Evolutionary conservation across 1,140 invertebrate species (phyloP).

Genomic region (Panagrolaimus sp.): DNA sequence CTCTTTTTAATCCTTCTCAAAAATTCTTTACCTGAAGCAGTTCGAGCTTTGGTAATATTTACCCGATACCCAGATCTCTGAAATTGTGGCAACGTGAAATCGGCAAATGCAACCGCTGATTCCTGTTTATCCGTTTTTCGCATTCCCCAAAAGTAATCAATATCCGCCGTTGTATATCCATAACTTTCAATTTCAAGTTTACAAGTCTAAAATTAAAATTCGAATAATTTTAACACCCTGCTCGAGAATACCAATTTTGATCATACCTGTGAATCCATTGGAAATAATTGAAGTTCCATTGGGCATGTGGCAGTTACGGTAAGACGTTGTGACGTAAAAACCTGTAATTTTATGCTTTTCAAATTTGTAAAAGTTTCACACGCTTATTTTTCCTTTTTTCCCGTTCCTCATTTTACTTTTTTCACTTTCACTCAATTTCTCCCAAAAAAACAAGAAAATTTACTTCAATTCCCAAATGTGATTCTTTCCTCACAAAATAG

Average conservation of each 20-base stretch:
- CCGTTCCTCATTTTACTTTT: not conserved
- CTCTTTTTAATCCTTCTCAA: not conserved
- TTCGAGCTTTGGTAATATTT: constrained; percentile 50
- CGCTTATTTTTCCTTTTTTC: constrained; percentile 45
- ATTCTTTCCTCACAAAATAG: not conserved
- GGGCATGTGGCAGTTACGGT: constrained; percentile 95
- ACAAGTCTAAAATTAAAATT: constrained; percentile 57
- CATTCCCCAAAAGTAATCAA: constrained; percentile 39
- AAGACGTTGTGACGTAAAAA: constrained; percentile 64
- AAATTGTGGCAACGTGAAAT: constrained; percentile 54
- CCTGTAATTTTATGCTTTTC: constrained; percentile 23
- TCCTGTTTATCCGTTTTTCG: constrained; percentile 22
- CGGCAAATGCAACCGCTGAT: constrained; percentile 47
- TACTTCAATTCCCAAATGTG: not conserved
- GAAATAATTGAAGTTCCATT: constrained; percentile 91
- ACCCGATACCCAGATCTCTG: constrained; percentile 48
- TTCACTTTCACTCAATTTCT: not conserved
- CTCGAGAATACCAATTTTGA: too few species aligned
- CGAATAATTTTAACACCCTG: too few species aligned
- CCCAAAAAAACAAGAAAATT: not conserved
- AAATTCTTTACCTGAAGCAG: constrained; percentile 48
- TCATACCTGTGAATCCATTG: constrained; percentile 60
- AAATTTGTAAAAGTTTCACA: not conserved
- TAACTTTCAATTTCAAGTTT: constrained; percentile 63
- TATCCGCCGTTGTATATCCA: constrained; percentile 48